Evolutionary conservation across 2,888 invertebrate species (phyloP), one percentile per base, ranked within the genome.

Genomic region (Ichneumon xanthorius): DNA sequence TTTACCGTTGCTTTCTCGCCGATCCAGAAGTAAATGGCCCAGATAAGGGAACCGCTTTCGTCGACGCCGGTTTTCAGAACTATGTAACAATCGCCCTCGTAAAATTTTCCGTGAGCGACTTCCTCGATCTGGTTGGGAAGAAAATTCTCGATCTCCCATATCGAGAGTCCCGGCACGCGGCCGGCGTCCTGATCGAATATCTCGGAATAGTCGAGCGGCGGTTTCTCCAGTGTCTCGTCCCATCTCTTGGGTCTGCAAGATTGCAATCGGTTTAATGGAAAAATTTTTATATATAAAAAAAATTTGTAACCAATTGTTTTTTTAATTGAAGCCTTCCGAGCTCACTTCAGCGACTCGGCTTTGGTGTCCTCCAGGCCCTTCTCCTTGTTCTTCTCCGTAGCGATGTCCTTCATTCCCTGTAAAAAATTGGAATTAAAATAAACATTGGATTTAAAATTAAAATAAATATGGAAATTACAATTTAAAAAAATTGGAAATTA

Each of bases 121-220:
- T 98, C 98, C 77, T 98, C 98, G 63, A 99, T 97, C 90, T 97
- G 97, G 92, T 99, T 99, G 0, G 99, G 99, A 87, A 99, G 95
- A 94, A 99, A 99, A 94, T 99, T 99, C 94, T 99, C 99, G 86
- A 99, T 99, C 95, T 99, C 99, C 99, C 99, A 99, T 85, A 99
- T 97, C 37, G 97, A 97, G 48, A 99, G 92, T 2, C 99, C 99
- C 0, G 98, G 97, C 77, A 97, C 95, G 92, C 98, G 98, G 0
- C 99, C 99, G 0, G 99, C 98, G 90, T 98, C 98, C 88, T 98
- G 98, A 90, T 98, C 99, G 93, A 99, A 99, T 94, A 99, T 98
- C 94, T 99, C 99, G 0, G 99, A 99, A 94, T 99, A 99, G 94
- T 99, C 98, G 79, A 99, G 94, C 61, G 98, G 97, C 0, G 99